A percentile compares a stretch with the other conserved stretches of the same genome.
Conservation (phyloP, 1,140 invertebrate genomes). For the Sinonovacula constricta region DNA sequence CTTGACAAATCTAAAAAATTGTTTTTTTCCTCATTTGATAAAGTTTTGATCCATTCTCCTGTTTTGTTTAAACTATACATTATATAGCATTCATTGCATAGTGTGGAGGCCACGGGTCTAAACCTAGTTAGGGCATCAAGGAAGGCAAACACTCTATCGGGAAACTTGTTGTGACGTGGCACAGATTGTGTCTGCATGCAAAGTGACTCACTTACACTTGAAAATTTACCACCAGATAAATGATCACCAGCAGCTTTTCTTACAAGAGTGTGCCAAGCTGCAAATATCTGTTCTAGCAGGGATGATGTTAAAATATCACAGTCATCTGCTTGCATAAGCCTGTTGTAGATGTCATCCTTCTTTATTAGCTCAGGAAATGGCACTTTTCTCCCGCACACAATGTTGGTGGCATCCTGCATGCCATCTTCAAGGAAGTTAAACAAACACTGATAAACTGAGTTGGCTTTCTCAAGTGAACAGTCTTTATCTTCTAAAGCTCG, state of each 20-base stretch:
- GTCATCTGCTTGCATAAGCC: too few species aligned
- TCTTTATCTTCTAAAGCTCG: conserved; percentile 10
- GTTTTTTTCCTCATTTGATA: not conserved
- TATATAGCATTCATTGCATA: conserved; percentile 27
- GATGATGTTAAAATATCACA: too few species aligned
- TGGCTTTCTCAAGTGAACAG: conserved; percentile 4
- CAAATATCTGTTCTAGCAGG: too few species aligned
- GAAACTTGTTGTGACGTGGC: conserved; percentile 40
- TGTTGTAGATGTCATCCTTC: too few species aligned
- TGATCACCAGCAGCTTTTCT: conserved; percentile 12
- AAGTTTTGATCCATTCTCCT: conserved; percentile 11
- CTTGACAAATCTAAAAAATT: conserved; percentile 8
- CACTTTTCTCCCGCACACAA: not conserved
- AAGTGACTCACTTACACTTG: not conserved
- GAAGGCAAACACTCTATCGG: conserved; percentile 42
- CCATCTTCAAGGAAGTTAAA: too few species aligned
- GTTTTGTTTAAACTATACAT: conserved; percentile 48
- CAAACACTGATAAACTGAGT: not conserved
- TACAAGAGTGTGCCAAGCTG: not conserved
- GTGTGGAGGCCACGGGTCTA: conserved; percentile 4
- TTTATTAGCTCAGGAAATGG: not conserved
- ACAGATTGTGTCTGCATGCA: not conserved
- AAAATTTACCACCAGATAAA: conserved; percentile 3
- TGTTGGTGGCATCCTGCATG: too few species aligned
- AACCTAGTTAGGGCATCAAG: conserved; percentile 33